Percentiles rank a stretch among this genome's conserved stretches.
phyloP scores from a whole-genome alignment of 2,888 invertebrate genomes.

The Sarcophaga carnaria region DNA sequence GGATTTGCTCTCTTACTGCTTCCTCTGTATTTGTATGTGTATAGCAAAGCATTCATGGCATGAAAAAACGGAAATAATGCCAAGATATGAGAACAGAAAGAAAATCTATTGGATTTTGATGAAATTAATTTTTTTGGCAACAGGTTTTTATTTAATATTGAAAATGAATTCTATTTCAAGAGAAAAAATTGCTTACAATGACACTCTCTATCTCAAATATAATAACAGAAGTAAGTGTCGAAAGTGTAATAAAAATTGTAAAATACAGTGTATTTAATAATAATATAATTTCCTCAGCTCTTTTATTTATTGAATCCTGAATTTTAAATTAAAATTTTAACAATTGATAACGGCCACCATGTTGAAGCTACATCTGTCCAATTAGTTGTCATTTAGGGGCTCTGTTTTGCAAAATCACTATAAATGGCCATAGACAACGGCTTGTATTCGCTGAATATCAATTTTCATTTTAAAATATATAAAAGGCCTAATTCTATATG shows the following conservation, averaged over 20 bases:
- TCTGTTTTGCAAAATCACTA: too few species aligned
- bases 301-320: background rate
- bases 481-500: too few species aligned
- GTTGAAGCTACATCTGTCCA: too few species aligned
- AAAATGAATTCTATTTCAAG: constrained; percentile 6
- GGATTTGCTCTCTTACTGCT: too few species aligned
- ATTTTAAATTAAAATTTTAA: background rate
- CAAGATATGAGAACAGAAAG: background rate
- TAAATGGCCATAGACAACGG: too few species aligned
- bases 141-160: constrained; percentile 52
- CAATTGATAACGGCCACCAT: too few species aligned
- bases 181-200: background rate
- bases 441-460: too few species aligned
- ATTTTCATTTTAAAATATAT: too few species aligned
- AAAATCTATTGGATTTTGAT: constrained; percentile 43
- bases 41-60: background rate
- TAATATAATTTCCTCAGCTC: background rate
- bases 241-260: background rate
- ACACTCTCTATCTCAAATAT: background rate
- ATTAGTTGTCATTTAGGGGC: too few species aligned
- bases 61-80: background rate
- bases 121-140: constrained; percentile 60
- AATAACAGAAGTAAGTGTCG: background rate
- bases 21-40: too few species aligned
- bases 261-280: background rate